A percentile compares a stretch with the other conserved stretches of the same genome.
These are phyloP conservation scores for Chelonia mydas DNA, from an alignment of 2,797 vertebrate genomes.

Conservation along the genomic window DNA sequence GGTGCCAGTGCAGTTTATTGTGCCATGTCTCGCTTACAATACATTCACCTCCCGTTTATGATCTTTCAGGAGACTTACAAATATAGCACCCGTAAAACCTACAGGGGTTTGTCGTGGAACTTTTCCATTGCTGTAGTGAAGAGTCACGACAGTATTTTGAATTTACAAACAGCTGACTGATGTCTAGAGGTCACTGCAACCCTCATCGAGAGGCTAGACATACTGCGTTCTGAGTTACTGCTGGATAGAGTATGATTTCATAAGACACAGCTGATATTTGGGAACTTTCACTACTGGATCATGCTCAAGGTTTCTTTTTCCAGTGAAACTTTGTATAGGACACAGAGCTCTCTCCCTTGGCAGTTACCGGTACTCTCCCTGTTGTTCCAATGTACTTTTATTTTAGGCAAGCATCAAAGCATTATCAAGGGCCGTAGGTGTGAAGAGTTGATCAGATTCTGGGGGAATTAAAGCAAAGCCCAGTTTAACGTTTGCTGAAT, in stretches of 20 bases:
- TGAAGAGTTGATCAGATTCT: fast-evolving
- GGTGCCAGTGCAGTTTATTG: neutral
- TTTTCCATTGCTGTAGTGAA: neutral
- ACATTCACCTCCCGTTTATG: neutral
- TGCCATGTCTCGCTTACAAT: neutral
- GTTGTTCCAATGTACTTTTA: neutral
- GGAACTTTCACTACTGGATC: neutral
- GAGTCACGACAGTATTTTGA: neutral
- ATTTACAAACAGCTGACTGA: neutral
- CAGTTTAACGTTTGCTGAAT: fast-evolving
- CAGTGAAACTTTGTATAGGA: neutral
- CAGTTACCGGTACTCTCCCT: neutral
- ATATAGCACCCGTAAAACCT: no score
- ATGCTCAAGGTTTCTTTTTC: neutral
- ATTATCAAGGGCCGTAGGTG: no score
- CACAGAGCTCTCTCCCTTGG: neutral
- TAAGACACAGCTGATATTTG: neutral
- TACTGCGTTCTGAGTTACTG: neutral
- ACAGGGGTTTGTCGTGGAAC: neutral
- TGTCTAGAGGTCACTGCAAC: neutral
- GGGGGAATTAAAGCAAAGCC: fast-evolving
- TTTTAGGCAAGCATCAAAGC: no score
- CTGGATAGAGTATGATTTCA: neutral
- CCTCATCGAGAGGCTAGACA: neutral
- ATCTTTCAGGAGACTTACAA: neutral